Evolutionary conservation across 2,113 vertebrate genomes (phyloP), one percentile per base, ranked within the genome.

Genomic region (Pluvianellus socialis): DNA sequence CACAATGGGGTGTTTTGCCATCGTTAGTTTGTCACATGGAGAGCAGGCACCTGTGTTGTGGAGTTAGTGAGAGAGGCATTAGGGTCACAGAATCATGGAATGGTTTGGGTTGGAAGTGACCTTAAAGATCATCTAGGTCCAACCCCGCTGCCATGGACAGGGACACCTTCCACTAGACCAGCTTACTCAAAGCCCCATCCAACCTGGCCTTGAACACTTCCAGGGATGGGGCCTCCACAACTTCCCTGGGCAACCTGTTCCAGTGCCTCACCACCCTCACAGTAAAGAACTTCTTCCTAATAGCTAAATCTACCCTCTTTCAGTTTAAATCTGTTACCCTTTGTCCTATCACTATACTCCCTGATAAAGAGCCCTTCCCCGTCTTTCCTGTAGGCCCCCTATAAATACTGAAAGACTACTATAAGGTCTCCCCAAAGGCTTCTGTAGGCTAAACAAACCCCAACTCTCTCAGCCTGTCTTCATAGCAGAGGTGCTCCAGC

Each of bases 21-120:
- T 7, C 3, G 24, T 21, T 2, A 2, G 14, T 58, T 40, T n/a
- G 17, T 27, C 38, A 32, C 3, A 2, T 4, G 5, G 9, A 30
- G n/a, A 77, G 44, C 3, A 2, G 12, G 8, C 14, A 52, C 21
- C 7, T 13, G 3, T 21, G 22, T 7, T 56, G 17, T 58, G 24
- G 15, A 50, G 33, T 65, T 47, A 53, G 17, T 40, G 70, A 58
- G 42, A 40, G n/a, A 77, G 33, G 47, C 20, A 55, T 21, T 26
- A 76, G 7, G 30, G 33, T 68, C 44, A 38, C 8, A 40, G 42
- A 66, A 12, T 65, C 27, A 55, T 20, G 38, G 27, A 65, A 65
- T 22, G 5, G 12, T 21, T 84, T 35, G 32, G 5, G 2, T 73
- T 62, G 9, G 6, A 71, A 71, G 13, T 17, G 6, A n/a, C 28